Evolutionary conservation across 2,888 invertebrate species (phyloP), one percentile per base, ranked within the genome.

Genomic region (Caenorhabditis drosophilae): DNA sequence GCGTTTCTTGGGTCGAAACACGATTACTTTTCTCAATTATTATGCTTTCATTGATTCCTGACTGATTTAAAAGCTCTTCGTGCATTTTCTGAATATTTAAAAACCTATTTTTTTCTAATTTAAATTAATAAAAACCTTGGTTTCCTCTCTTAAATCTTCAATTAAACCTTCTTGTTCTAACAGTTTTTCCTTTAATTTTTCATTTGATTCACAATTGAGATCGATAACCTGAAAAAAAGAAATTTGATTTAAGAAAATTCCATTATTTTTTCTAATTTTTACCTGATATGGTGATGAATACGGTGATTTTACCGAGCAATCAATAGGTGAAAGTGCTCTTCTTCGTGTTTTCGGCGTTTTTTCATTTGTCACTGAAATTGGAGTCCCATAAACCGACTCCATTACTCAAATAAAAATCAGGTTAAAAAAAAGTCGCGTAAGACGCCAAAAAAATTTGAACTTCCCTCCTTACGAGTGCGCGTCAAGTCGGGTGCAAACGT

Each of bases 41-140:
- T 11, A 59, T 45, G 26, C 49, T 49, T 15, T 64, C 64, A 16
- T 59, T 59, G 23, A 64, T 44, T 12, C 64, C 64, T 0, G 64
- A 42, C 6, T 46, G 26, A 27, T 41, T 48, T 9, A 48, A 20
- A 2, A 55, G 15, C 6, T 42, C n/a, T 3, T 44, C 36, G 4
- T 59, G 50, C 3, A 55, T 40, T 2, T 36, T 16, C 40, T 64
- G 56, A 6, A 56, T 35, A 11, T 9, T 31, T 31, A 23, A 40
- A 40, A 40, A 40, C 4, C 15, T 16, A 4, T 4, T 4, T 36
- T 36, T 36, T 36, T 7, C 16, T 36, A 31, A 9, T 20, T 16
- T 55, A 50, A 2, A 47, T 15, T 22, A n/a, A 45, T 25, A 35
- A 20, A 4, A 9, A 47, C 47, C 9, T 20, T 15, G 4, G 4